A percentile compares a stretch with the other conserved stretches of the same genome.
These are phyloP conservation scores for Saccostrea cuccullata DNA, from an alignment of 1,140 invertebrate species.

Conservation along the genomic window DNA sequence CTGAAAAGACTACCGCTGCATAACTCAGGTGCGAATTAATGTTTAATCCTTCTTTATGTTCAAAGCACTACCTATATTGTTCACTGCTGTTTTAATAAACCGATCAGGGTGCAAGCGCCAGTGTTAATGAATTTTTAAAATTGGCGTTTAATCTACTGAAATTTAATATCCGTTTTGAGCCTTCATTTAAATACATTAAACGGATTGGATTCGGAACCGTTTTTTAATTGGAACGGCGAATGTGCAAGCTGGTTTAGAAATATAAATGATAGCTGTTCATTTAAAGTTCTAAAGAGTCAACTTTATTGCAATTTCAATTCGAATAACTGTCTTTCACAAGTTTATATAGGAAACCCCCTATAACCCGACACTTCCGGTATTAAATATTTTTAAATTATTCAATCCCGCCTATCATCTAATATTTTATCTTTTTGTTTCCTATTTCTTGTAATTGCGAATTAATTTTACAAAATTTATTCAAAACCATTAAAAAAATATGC, in stretches of 20 bases:
- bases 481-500: too few relatives aligned
- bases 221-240: conserved; percentile 2
- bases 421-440: too few relatives aligned
- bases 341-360: too few relatives aligned
- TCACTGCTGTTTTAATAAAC: conserved; percentile 16
- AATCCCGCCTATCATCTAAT: too few relatives aligned
- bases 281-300: too few relatives aligned
- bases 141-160: conserved; percentile 33
- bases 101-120: not conserved
- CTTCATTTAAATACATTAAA: conserved; percentile 30
- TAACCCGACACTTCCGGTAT: too few relatives aligned
- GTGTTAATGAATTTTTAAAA: conserved; percentile 24
- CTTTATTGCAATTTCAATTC: too few relatives aligned
- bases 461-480: too few relatives aligned
- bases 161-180: not conserved
- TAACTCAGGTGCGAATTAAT: conserved; percentile 1
- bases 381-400: too few relatives aligned
- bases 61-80: not conserved
- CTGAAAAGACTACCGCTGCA: not conserved
- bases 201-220: conserved; percentile 6
- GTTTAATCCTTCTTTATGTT: conserved; percentile 26
- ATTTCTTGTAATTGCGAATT: too few relatives aligned
- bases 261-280: not conserved
- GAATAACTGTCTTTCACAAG: too few relatives aligned
- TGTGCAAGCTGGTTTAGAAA: not conserved